Evolutionary conservation across 2,113 vertebrate species (phyloP), one percentile per base, ranked within the genome.

Genomic region (Paradoxurus hermaphroditus): DNA sequence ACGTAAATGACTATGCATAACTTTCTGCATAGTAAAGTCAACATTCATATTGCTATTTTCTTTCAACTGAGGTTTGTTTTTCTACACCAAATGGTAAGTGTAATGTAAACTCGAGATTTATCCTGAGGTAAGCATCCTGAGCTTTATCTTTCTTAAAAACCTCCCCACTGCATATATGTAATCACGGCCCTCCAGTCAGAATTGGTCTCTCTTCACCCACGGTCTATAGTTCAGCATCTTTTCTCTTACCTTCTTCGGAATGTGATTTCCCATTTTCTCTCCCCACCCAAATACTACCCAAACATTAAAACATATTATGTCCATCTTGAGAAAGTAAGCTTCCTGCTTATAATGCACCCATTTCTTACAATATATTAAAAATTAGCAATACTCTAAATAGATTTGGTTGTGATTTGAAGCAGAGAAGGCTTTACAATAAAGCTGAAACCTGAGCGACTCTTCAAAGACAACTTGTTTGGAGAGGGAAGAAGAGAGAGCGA

Each of bases 1-100:
- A 95, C 68, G 36, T 39, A 97, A 97, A 97, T 94, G 46, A 96
- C 51, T 27, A 63, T 91, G 65, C 36, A 36, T 85, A 91, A 93
- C 81, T 95, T 95, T 94, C 90, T 44, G 53, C 39, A 94, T 67
- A 84, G 59, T 87, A 91, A 95, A 94, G 44, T 46, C 59, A 91
- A 79, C 49, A 91, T 89, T 89, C 44, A 83, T 62, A 83, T 51
- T 88, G 8, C 56, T 91, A 72, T 68, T 92, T 96, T 89, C 81
- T 73, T 83, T 94, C 65, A 92, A 31, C 53, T n/a, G 41, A 89
- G 83, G 19, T 67, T 91, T 97, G 49, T 25, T 96, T 95, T 96
- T 91, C 46, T 93, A 75, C 25, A 53, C 12, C 73, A 77, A 94
- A 36, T 75, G 56, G 19, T 84, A 94, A 92, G 62, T n/a, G 4